Percentiles rank a stretch among this genome's conserved stretches.
phyloP scores from a whole-genome alignment of 2,113 vertebrate genomes.

The Callipepla californica region DNA sequence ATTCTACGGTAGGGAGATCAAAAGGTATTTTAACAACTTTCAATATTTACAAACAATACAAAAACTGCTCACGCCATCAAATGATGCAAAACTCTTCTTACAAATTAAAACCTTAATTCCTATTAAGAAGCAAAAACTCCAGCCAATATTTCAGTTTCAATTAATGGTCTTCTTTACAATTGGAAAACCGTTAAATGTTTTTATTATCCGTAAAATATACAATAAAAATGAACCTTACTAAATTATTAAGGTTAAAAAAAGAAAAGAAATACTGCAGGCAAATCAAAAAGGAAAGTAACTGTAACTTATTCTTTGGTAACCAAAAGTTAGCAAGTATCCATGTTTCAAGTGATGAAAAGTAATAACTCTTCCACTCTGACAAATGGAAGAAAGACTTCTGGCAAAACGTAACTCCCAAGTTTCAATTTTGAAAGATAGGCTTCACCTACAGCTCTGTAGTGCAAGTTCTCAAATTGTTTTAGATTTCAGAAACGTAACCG shows the following conservation, averaged over 20 bases:
- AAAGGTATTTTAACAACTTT: slow-evolving; percentile 83
- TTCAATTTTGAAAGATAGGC: slow-evolving; percentile 74
- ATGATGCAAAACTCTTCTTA: slow-evolving; percentile 77
- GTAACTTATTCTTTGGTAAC: slow-evolving; percentile 89
- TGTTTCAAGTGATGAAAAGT: slow-evolving; percentile 77
- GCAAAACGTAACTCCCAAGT: slow-evolving; percentile 57
- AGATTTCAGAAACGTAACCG: slow-evolving; percentile 50
- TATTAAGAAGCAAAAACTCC: slow-evolving; percentile 68
- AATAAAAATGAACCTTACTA: slow-evolving; percentile 72
- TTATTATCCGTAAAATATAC: slow-evolving; percentile 72
- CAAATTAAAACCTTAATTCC: slow-evolving; percentile 78
- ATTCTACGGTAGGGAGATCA: slow-evolving; percentile 81
- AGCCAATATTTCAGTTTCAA: slow-evolving; percentile 60
- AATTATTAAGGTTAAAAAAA: slow-evolving; percentile 63
- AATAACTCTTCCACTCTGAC: slow-evolving; percentile 45
- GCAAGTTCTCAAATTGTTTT: slow-evolving; percentile 79
- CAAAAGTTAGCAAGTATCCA: slow-evolving; percentile 77
- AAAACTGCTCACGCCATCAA: slow-evolving; percentile 83
- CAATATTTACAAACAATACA: slow-evolving; percentile 88
- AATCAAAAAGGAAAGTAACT: slow-evolving; percentile 74
- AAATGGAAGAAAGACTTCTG: slow-evolving; percentile 63
- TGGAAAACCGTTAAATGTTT: slow-evolving; percentile 71
- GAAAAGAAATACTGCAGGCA: slow-evolving; percentile 76
- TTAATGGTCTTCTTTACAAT: slow-evolving; percentile 73
- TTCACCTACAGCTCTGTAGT: slow-evolving; percentile 74